Evolutionary conservation across 2,113 vertebrate species (phyloP), one percentile per base, ranked within the genome.

Genomic region (Hassar affinis): DNA sequence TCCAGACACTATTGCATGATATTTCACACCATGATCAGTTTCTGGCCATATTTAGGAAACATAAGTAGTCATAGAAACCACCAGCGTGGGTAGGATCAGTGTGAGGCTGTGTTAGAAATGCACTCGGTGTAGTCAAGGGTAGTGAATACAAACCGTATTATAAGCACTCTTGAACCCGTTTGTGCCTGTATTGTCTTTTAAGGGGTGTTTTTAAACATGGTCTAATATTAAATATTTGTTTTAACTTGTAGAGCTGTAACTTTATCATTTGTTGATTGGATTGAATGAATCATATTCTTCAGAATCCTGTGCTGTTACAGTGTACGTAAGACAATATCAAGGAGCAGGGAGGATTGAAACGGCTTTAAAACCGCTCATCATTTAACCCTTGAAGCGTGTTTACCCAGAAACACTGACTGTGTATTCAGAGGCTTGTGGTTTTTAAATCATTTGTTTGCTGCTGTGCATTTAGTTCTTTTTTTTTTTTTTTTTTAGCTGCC

Each of bases 141-240:
- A 25, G 66, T 69, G 35, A 69, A 69, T 42, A 22, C 11, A 42
- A 42, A 38, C 9, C 7, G 8, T 10, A 47, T 51, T 35, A 14
- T 27, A 1, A 3, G 11, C 38, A 1, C 1, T 22, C 66, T 49
- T 51, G 64, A 85, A 61, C 85, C 81, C 78, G 85, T 88, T 85
- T 77, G 38, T 68, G 49, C 49, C 52, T 78, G 80, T 72, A 72
- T 49, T 30, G 1, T 52, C 3, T 62, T 75, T 79, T 22, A 2
- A 0, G 35, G 35, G 25, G 15, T 71, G 79, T 71, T 76, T 71
- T 3, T n/a, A n/a, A n/a, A 42, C 45, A 45, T 52, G 17, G 20
- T 9, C 12, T 27, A 17, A 10, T 76, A 57, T 3, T 6, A 17
- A 30, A 33, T 56, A 14, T 38, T 7, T 38, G 22, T 33, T 57